Base-by-base conservation (phyloP, 2,888 invertebrate species). In the Protophormia terraenovae region DNA sequence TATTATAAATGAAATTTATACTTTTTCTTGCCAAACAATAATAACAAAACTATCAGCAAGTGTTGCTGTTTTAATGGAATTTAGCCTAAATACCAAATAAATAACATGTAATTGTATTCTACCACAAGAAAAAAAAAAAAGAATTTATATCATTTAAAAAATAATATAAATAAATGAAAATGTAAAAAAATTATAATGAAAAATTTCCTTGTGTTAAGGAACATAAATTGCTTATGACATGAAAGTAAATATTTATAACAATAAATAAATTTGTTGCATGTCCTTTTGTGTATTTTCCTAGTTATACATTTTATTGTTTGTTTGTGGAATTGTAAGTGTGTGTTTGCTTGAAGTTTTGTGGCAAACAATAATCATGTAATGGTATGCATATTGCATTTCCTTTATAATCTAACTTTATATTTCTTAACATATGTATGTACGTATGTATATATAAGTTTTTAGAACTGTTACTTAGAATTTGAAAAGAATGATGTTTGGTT, bases 141-240 rank as follows among this genome's bases (percentile, higher is more conserved):
- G 32, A 47, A 62, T 62, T 7, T 6, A 50, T 72, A 24, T 72
- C 35, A 66, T 62, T 79, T 45, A 41, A 66, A 53, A 47, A 27
- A 32, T 58, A 14, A 19, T 29, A 16, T 60, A 19, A 38, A 27
- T 41, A 29, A 69, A 60, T 47, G 10, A 47, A 76, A 64, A 29
- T 24, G 38, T 19, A 64, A 19, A 53, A 29, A 77, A 60, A 55
- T 24, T 19, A 50, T 55, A 27, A 66, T 29, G 14, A 27, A 60
- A 71, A 71, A 60, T 35, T 66, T 81, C 29, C 32, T 79, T 82
- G 55, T 64, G 78, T 60, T 64, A 24, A 85, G 32, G 41, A 78
- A 47, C 67, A 85, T 82, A 82, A 82, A 82, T 82, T 85, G 73
- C 41, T 85, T 85, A 85, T 85, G 82, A 85, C 85, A 85, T 78